These are phyloP conservation scores for Origma solitaria DNA, from an alignment of 2,113 vertebrate genomes.

Conservation along the genomic window DNA sequence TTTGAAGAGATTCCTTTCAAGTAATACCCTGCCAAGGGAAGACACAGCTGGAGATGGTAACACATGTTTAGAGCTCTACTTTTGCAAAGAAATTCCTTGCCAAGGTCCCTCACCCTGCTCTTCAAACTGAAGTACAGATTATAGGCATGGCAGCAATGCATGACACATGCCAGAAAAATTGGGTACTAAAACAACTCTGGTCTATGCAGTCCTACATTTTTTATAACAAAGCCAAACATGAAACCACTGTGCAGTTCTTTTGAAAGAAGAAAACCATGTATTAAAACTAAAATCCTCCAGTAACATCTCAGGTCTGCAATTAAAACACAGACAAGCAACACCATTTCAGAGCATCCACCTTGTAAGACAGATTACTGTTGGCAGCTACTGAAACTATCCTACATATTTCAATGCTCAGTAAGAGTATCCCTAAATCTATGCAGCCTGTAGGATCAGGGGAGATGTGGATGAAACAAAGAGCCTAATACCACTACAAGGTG, in stretches of 20 bases:
- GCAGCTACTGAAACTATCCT: neutral
- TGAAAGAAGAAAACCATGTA: neutral
- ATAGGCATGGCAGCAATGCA: neutral
- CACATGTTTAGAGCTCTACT: neutral
- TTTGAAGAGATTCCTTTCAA: neutral
- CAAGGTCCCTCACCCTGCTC: neutral
- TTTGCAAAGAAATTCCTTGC: neutral
- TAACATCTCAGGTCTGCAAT: neutral
- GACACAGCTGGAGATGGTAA: neutral
- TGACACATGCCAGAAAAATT: neutral
- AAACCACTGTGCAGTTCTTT: neutral
- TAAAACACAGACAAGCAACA: neutral
- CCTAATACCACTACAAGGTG: neutral
- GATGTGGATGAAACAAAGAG: neutral
- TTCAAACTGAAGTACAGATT: neutral
- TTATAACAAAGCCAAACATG: neutral
- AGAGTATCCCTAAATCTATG: neutral
- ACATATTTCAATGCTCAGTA: neutral
- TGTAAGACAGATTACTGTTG: neutral
- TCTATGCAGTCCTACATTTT: neutral
- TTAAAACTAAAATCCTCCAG: neutral
- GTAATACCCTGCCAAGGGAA: neutral
- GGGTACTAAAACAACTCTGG: neutral
- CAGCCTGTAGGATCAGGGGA: neutral
- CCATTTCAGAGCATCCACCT: neutral